Conservation (phyloP, 2,888 invertebrate species). For the Ptilodon capucinus region DNA sequence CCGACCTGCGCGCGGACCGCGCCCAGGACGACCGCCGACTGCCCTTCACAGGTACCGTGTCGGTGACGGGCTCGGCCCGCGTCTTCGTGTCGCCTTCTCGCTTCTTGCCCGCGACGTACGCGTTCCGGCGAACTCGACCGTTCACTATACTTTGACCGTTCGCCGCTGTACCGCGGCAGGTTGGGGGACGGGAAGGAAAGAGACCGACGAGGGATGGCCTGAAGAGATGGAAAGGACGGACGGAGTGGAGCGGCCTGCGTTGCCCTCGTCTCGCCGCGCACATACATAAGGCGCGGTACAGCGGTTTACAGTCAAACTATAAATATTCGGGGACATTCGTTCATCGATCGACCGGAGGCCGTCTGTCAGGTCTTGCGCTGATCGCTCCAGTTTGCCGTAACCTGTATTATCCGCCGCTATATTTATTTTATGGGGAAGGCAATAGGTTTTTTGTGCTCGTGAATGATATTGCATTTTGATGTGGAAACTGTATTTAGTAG, state of each 20-base stretch:
- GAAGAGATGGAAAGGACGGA: no score
- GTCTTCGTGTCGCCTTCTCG: neutral
- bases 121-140: neutral
- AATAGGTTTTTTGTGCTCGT: neutral
- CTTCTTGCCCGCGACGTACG: neutral
- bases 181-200: no score
- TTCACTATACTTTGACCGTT: no score
- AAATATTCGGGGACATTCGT: no score
- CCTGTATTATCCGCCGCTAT: neutral
- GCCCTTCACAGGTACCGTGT: slow-evolving; percentile 73
- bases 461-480: neutral
- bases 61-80: neutral
- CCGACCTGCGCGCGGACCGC: slow-evolving; percentile 90
- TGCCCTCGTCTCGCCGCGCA: no score
- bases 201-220: no score
- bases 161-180: no score
- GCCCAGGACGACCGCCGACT: slow-evolving; percentile 37
- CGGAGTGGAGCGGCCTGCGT: no score
- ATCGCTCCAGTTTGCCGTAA: neutral
- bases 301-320: no score
- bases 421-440: neutral
- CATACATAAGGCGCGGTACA: no score
- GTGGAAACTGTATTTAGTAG: neutral
- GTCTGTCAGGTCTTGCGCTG: no score
- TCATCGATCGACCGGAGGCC: no score